Percentiles rank a stretch among this genome's conserved stretches.
These are phyloP conservation scores for Heteromyza rotundicornis DNA, from an alignment of 2,888 invertebrate genomes.

Conservation along the genomic window DNA sequence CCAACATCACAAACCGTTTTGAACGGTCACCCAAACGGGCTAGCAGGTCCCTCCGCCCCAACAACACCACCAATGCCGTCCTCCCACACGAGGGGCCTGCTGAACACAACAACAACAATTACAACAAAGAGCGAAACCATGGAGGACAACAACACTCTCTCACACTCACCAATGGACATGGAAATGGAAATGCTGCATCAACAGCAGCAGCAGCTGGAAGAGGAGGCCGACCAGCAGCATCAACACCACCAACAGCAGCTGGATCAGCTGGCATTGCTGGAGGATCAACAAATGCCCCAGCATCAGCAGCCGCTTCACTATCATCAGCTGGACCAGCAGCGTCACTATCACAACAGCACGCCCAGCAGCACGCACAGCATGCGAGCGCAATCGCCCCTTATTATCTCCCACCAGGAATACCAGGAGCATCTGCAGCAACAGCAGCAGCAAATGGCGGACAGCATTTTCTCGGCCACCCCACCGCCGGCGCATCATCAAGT, in stretches of 20 bases:
- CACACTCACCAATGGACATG: constrained; percentile 57
- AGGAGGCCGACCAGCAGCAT: constrained; percentile 26
- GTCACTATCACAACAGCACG: constrained; percentile 39
- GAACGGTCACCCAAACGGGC: constrained; percentile 92
- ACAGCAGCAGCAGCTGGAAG: constrained; percentile 31
- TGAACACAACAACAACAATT: constrained; percentile 76
- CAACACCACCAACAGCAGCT: constrained; percentile 30
- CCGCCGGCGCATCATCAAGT: constrained; percentile 44
- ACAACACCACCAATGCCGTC: constrained; percentile 71
- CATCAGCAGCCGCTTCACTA: constrained; percentile 32
- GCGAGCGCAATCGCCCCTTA: constrained; percentile 48
- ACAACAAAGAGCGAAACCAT: constrained; percentile 58
- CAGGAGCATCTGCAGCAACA: constrained; percentile 45
- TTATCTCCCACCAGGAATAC: constrained; percentile 52
- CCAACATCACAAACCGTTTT: constrained; percentile 55
- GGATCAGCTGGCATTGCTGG: constrained; percentile 29
- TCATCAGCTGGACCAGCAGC: constrained; percentile 21
- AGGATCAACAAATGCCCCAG: constrained; percentile 28
- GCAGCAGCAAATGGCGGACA: constrained; percentile 44
- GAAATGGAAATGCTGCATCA: constrained; percentile 60
- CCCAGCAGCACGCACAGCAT: constrained; percentile 41
- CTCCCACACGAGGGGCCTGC: constrained; percentile 92
- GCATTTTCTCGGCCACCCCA: constrained; percentile 56
- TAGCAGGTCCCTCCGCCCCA: constrained; percentile 92
- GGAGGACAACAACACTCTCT: constrained; percentile 50